Evolutionary conservation across 1,140 invertebrate genomes (phyloP).

Genomic region (Calephelis virginiensis): DNA sequence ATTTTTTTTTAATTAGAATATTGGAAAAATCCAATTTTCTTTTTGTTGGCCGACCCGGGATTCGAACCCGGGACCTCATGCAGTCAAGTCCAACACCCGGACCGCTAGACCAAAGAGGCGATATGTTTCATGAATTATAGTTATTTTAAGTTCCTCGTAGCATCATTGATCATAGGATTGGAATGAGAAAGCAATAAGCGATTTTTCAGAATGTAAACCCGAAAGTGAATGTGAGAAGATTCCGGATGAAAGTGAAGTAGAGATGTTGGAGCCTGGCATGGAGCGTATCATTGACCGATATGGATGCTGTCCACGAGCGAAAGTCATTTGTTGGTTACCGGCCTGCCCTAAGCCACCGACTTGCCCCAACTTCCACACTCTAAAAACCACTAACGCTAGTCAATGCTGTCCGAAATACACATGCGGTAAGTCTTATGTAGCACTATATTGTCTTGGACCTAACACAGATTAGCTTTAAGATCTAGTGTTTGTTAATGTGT

Average conservation of each 20-base stretch:
- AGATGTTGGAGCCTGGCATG: conserved; percentile 81
- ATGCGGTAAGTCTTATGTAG: conserved; percentile 79
- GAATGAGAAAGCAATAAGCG: too few relatives aligned
- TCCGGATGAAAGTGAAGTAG: conserved; percentile 55
- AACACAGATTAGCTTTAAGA: neutral
- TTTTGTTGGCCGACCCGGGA: too few relatives aligned
- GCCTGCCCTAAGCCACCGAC: conserved; percentile 79
- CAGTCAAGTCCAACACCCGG: too few relatives aligned
- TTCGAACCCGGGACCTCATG: too few relatives aligned
- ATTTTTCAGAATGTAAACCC: conserved; percentile 82
- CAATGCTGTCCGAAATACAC: conserved; percentile 83
- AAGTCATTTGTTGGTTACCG: conserved; percentile 80
- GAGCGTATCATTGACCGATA: conserved; percentile 77
- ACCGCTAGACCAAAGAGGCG: too few relatives aligned
- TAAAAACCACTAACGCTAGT: conserved; percentile 64
- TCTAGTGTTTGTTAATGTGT: too few relatives aligned
- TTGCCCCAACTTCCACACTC: conserved; percentile 81
- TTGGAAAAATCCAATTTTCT: too few relatives aligned
- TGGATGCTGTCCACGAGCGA: conserved; percentile 84
- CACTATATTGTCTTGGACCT: neutral
- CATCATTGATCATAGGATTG: too few relatives aligned
- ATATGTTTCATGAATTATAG: too few relatives aligned
- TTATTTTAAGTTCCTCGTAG: too few relatives aligned
- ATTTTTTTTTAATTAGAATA: too few relatives aligned
- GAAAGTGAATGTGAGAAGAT: conserved; percentile 82